phyloP scores from a whole-genome alignment of 1,140 invertebrate genomes.

The Macrocentrus cingulum region DNA sequence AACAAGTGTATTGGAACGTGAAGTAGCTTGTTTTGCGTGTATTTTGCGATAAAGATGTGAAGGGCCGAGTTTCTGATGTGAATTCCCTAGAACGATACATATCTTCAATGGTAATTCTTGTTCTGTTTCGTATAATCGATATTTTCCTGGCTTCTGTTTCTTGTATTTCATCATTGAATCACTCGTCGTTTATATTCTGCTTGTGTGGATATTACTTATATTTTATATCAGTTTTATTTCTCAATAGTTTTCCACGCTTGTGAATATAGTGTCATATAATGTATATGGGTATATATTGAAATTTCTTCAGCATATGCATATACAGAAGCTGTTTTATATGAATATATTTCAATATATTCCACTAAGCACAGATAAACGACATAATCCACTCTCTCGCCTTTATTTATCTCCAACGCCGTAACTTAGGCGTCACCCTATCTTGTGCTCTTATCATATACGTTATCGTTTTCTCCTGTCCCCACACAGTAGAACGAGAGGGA shows the following conservation, averaged over 20 bases:
- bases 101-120: slow-evolving; percentile 32
- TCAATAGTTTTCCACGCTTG: too few relatives aligned
- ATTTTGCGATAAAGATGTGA: slow-evolving; percentile 36
- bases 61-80: slow-evolving; percentile 17
- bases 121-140: not conserved
- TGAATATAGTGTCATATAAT: too few relatives aligned
- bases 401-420: slow-evolving; percentile 39
- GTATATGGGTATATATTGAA: too few relatives aligned
- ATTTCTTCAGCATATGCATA: too few relatives aligned
- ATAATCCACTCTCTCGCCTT: not conserved
- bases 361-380: not conserved
- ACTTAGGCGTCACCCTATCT: slow-evolving; percentile 42
- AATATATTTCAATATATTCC: not conserved
- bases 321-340: too few relatives aligned
- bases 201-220: too few relatives aligned
- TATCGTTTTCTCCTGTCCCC: slow-evolving; percentile 37
- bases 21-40: slow-evolving; percentile 6
- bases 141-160: not conserved
- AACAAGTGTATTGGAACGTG: not conserved
- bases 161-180: not conserved
- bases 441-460: slow-evolving; percentile 38
- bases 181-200: not conserved
- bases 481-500: slow-evolving; percentile 32
- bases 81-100: slow-evolving; percentile 33
- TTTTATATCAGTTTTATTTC: too few relatives aligned